Evolutionary conservation across 2,888 invertebrate species (phyloP).

Genomic region (Urechis unicinctus): DNA sequence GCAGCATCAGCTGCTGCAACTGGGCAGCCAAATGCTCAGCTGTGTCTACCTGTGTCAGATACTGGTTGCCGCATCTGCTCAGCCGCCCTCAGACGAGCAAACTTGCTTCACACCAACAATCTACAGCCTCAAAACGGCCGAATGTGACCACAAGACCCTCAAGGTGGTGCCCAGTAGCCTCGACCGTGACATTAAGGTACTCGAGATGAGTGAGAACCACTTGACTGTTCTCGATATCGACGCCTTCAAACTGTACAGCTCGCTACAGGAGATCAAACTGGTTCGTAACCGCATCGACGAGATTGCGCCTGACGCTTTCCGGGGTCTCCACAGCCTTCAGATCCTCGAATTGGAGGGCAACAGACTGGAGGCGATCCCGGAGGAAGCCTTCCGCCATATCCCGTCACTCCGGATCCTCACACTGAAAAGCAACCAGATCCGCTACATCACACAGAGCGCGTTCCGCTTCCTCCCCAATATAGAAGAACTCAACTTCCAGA

Average conservation of each 20-base stretch:
- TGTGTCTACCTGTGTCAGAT: no score
- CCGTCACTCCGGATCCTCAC: constrained; percentile 15
- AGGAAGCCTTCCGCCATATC: constrained; percentile 11
- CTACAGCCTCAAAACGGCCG: constrained; percentile 17
- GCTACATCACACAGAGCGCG: constrained; percentile 11
- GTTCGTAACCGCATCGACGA: constrained; percentile 16
- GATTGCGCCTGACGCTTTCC: constrained; percentile 19
- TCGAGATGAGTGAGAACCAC: constrained; percentile 18
- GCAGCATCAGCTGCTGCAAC: no score
- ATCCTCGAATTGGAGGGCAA: constrained; percentile 20
- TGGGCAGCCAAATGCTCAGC: no score
- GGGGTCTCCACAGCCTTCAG: constrained; percentile 18
- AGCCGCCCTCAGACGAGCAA: no score
- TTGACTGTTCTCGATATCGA: constrained; percentile 15
- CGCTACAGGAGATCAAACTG: constrained; percentile 21
- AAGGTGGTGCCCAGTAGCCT: constrained; percentile 13
- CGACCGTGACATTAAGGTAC: constrained; percentile 19
- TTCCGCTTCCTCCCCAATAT: constrained; percentile 15
- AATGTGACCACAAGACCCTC: constrained; percentile 15
- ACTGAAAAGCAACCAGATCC: constrained; percentile 18
- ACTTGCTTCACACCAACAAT: constrained; percentile 15
- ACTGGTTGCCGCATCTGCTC: no score
- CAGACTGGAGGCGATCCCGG: constrained; percentile 12
- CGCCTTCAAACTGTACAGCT: constrained; percentile 14
- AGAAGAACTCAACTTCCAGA: constrained; percentile 23